Evolutionary conservation across 2,797 vertebrate genomes (phyloP).

Genomic region (Leptatherina wallacei): DNA sequence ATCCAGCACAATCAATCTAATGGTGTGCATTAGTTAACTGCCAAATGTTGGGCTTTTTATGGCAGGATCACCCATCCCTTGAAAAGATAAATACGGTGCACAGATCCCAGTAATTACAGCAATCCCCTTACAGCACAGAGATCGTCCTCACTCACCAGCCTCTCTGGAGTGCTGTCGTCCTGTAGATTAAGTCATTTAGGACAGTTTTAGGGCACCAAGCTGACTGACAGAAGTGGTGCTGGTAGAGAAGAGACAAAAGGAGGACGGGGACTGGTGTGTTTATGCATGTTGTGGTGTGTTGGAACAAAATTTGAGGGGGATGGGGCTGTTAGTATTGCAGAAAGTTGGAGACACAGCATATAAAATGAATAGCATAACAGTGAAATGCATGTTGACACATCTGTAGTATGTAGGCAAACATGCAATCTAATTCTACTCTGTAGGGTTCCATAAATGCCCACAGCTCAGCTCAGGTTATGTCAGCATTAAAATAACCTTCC

Average conservation of each 20-base stretch:
- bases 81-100: conserved; percentile 88
- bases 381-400: conserved; percentile 3
- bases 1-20: conserved; percentile 90
- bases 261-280: conserved; percentile 40
- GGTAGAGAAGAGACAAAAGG: conserved; percentile 48
- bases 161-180: conserved; percentile 69
- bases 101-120: conserved; percentile 88
- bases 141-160: conserved; percentile 64
- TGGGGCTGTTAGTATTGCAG: conserved; percentile 13
- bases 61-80: conserved; percentile 82
- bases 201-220: conserved; percentile 72
- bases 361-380: neutral
- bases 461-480: neutral
- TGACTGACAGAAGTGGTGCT: conserved; percentile 51
- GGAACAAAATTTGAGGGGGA: conserved; percentile 21
- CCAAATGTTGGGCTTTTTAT: conserved; percentile 89
- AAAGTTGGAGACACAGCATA: neutral
- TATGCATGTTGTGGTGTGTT: conserved; percentile 34
- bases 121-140: conserved; percentile 80
- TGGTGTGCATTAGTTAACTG: conserved; percentile 91
- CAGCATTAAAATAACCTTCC: neutral
- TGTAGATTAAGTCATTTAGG: conserved; percentile 80
- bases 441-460: neutral
- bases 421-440: neutral
- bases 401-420: neutral